Percentiles rank a stretch among this genome's conserved stretches.
Conservation (phyloP, 2,797 vertebrate genomes). For the Apodemus agrarius region DNA sequence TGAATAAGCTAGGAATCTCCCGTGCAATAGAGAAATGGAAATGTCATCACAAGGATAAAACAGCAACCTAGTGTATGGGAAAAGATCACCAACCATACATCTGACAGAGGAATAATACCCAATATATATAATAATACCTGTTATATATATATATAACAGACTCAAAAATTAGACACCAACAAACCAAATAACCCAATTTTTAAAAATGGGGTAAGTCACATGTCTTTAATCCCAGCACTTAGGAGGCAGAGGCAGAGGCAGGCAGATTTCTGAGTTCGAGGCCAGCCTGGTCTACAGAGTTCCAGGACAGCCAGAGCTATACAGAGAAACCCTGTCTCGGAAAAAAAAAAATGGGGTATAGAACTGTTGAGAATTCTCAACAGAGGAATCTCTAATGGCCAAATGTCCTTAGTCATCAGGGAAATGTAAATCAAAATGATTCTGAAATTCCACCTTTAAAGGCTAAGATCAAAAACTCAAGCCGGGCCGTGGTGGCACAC, state of each 20-base stretch:
- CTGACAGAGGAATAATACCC: not conserved
- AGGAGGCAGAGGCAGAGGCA: too few relatives aligned
- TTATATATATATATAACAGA: not conserved
- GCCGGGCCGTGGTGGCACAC: too few relatives aligned
- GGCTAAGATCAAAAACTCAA: not conserved
- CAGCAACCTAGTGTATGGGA: not conserved
- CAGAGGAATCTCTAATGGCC: not conserved
- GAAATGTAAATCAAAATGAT: not conserved
- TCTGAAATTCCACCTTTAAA: not conserved
- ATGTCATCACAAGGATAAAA: not conserved
- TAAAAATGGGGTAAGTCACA: not conserved
- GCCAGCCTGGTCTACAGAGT: too few relatives aligned
- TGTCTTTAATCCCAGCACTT: too few relatives aligned
- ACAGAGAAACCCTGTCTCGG: too few relatives aligned
- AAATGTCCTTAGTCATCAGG: not conserved
- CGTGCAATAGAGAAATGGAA: not conserved
- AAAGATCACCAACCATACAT: not conserved
- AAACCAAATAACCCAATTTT: not conserved
- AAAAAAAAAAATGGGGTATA: not conserved
- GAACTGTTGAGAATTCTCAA: not conserved
- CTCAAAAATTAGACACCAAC: not conserved
- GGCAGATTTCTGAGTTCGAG: too few relatives aligned
- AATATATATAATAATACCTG: too few relatives aligned
- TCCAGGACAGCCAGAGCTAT: too few relatives aligned
- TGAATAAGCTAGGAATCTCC: constrained; percentile 48